These are phyloP conservation scores for Coregonus ussuriensis DNA, from an alignment of 2,797 vertebrate species.

Conservation along the genomic window DNA sequence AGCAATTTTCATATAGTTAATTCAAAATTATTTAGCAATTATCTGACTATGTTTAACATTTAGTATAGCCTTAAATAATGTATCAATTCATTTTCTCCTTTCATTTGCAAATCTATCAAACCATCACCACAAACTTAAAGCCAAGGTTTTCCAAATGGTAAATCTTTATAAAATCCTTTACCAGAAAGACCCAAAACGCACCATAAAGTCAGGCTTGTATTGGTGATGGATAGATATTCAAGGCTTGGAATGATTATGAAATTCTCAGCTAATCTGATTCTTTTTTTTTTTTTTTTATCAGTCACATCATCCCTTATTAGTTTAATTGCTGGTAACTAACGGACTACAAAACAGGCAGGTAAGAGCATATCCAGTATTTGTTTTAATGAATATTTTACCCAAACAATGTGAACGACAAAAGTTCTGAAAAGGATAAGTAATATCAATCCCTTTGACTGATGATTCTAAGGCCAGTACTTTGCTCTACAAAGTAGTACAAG, in stretches of 20 bases:
- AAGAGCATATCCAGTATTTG: constrained; percentile 57
- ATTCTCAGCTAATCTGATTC: constrained; percentile 26
- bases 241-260: constrained; percentile 62
- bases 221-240: constrained; percentile 37
- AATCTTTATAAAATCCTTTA: not conserved
- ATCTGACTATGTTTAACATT: not conserved
- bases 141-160: not conserved
- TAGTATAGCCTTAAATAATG: constrained; percentile 22
- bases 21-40: not conserved
- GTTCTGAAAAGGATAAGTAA: constrained; percentile 44
- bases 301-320: constrained; percentile 36
- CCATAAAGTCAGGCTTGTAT: constrained; percentile 32
- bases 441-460: constrained; percentile 48
- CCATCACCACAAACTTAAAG: not conserved
- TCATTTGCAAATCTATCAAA: constrained; percentile 8
- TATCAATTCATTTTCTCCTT: constrained; percentile 27
- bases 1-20: not conserved
- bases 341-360: constrained; percentile 35
- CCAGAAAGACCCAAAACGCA: constrained; percentile 16
- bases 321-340: constrained; percentile 30
- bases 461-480: constrained; percentile 47
- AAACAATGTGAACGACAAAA: constrained; percentile 50
- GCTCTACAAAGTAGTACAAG: constrained; percentile 18
- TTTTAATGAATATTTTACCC: constrained; percentile 9
- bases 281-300: constrained; percentile 4